These are phyloP conservation scores for Crotalus tigris DNA, from an alignment of 2,113 vertebrate species.

Conservation along the genomic window DNA sequence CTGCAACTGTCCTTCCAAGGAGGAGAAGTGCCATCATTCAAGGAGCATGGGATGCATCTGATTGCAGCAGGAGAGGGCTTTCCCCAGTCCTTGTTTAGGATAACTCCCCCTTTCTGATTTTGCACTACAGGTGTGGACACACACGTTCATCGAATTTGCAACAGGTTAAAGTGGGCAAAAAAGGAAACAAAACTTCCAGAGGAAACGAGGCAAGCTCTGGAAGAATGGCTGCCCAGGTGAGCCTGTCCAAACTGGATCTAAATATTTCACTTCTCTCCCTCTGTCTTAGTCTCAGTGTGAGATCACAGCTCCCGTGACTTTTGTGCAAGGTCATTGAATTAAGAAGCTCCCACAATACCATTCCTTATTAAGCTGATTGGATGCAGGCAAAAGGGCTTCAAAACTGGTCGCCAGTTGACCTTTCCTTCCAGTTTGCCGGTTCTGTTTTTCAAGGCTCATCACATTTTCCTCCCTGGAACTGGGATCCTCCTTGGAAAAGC, in stretches of 20 bases:
- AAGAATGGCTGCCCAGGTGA: conserved; percentile 94
- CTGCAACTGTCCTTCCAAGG: background rate
- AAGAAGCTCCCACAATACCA: background rate
- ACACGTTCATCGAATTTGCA: conserved; percentile 91
- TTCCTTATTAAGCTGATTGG: background rate
- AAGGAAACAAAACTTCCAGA: conserved; percentile 80
- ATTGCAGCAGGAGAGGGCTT: no score
- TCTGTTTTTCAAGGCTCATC: background rate
- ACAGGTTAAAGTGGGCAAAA: conserved; percentile 85
- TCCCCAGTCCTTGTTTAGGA: no score
- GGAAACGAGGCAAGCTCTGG: conserved; percentile 80
- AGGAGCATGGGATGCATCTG: background rate
- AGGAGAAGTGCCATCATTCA: background rate
- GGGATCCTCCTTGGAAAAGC: background rate
- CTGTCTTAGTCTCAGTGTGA: background rate
- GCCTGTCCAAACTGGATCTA: background rate
- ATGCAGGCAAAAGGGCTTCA: background rate
- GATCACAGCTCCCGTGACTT: background rate
- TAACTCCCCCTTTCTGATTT: conserved; percentile 5
- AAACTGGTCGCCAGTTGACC: background rate
- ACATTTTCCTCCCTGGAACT: background rate
- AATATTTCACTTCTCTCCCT: background rate
- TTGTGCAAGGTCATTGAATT: background rate
- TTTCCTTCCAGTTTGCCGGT: background rate
- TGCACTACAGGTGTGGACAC: conserved; percentile 87